Evolutionary conservation across 2,888 invertebrate genomes (phyloP).

Genomic region (Temnothorax rugatulus): DNA sequence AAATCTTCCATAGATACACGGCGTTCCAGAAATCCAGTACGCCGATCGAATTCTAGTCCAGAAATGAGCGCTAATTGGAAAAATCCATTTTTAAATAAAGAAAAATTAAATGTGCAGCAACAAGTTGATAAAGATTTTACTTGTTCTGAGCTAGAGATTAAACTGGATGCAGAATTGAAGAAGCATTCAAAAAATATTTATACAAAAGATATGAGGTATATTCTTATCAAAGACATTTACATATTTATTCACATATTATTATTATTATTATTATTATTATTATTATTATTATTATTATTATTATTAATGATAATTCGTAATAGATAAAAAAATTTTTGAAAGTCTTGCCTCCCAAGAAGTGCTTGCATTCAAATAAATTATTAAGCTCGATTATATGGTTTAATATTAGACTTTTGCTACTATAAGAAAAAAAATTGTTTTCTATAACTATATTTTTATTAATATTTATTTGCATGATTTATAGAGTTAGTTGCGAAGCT

Average conservation of each 20-base stretch:
- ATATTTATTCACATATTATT: too few species aligned
- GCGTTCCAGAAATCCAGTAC: constrained; percentile 93
- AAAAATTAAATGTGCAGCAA: constrained; percentile 82
- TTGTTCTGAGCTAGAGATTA: constrained; percentile 80
- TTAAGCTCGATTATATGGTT: not conserved
- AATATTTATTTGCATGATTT: constrained; percentile 13
- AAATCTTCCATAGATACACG: constrained; percentile 79
- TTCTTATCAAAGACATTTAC: not conserved
- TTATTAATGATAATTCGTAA: not conserved
- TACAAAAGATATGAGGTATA: constrained; percentile 90
- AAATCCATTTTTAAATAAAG: constrained; percentile 89
- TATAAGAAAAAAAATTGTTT: not conserved
- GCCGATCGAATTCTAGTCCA: constrained; percentile 96
- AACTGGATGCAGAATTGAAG: constrained; percentile 87
- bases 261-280: too few species aligned
- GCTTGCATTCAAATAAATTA: not conserved
- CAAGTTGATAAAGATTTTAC: constrained; percentile 78
- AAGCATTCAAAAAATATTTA: constrained; percentile 90
- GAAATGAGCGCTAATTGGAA: constrained; percentile 97
- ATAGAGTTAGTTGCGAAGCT: constrained; percentile 94
- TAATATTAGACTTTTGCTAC: not conserved
- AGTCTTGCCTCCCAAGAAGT: not conserved
- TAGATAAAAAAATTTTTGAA: not conserved
- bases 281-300: not conserved
- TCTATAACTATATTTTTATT: not conserved